Base-by-base conservation (phyloP, 1,140 invertebrate species). In the Aphelenchoides fujianensis region DNA sequence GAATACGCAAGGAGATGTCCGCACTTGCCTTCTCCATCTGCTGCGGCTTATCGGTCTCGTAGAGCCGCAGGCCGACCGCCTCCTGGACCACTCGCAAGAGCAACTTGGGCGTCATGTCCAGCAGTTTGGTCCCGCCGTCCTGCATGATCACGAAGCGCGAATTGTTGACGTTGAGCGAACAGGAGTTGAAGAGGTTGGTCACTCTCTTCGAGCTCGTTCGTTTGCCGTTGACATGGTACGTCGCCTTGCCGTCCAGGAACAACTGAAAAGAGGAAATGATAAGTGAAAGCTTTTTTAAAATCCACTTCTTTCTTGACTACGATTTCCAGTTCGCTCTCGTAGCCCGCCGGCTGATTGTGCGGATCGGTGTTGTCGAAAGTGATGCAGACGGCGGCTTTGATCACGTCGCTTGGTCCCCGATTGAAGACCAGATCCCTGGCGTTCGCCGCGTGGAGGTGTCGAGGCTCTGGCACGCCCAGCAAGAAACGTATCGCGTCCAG, bases 91-190 rank as follows among this genome's bases (percentile, higher is more conserved):
- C 97, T 0, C 92, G 92, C 35, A 98, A 87, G 84, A 98, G 95
- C 91, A 90, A 2, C 5, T 28, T 35, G 2, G 71, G 36, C 7
- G 36, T 71, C 95, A 98, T 98, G 84, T 97, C 98, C 1, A 98
- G 88, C 0, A 99, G 95, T 89, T 98, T 98, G 0, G 95, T 98
- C 66, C 99, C 97, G 79, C 95, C 89, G 5, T 96, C 97, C 88
- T 99, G 97, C 96, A 99, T 98, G 77, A 99, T 99, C 2, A 99
- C 89, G 85, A 83, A 99, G 85, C 98, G 95, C 2, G 96, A 96
- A 88, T 98, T 98, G 85, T 98, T 98, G 0, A 98, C 93, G 86
- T 99, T 99, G 1, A 99, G 86, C 82, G 97, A 94, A 3, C 98
- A 91, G 0, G 95, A 95, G 78, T 92, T 91, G 85, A 99, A 98